Base-by-base conservation (phyloP, 2,113 vertebrate genomes). In the Bombycilla garrulus region DNA sequence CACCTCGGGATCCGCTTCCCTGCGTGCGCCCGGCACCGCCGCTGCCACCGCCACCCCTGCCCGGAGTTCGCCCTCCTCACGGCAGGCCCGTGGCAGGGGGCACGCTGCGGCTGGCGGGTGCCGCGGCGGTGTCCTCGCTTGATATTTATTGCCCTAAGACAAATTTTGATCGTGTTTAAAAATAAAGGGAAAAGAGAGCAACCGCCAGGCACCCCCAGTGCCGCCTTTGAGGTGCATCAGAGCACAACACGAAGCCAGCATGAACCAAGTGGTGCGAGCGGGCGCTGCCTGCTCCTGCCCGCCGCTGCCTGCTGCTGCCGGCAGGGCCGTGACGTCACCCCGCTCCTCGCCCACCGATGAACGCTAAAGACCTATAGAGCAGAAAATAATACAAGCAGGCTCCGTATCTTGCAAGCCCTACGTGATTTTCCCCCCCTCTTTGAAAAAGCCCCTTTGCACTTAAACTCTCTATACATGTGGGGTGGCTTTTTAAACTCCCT, bases 251-350 rank as follows among this genome's bases (percentile, higher is more conserved):
- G 88, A 91, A 97, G 97, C 56, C 85, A 91, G 85, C 81, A 78
- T 40, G 79, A 95, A 96, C 88, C 85, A 96, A 86, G 96, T 87
- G 97, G 93, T 91, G 97, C 80, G 97, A 96, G 97, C 97, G 94
- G 92, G 65, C 88, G 92, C 94, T 92, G 92, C 81, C 93, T 23
- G 81, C 89, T 85, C 71, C 82, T 91, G 88, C 98, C 97, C 98
- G 98, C 97, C 96, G 96, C 98, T 97, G 98, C 97, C 86, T 62
- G 90, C 73, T 67, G 81, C 98, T 83, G 89, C 93, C 95, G 98
- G 99, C 99, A 99, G 99, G 99, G 98, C 98, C 97, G 97, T 99
- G 99, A 99, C 99, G 99, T 99, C 99, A 99, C 98, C 93, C 95
- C 97, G 98, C 98, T 98, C 98, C 98, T 98, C 98, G 98, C 98